Conservation (phyloP, 2,797 vertebrate genomes). For the Spinus pinus region DNA sequence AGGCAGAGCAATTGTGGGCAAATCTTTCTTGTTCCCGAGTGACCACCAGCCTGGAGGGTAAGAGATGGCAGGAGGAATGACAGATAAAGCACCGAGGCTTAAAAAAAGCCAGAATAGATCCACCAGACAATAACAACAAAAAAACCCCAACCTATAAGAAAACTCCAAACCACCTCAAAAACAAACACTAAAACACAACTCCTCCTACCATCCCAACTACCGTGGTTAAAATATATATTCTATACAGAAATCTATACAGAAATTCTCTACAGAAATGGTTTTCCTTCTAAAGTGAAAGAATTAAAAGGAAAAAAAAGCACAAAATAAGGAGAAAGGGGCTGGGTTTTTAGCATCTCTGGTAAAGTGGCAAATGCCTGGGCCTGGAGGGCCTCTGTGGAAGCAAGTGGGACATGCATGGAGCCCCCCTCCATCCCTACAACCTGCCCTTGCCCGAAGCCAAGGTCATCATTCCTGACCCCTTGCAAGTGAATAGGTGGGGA, state of each 20-base stretch:
- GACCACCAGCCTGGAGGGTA: neutral
- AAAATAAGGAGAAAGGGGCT: neutral
- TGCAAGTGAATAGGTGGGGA: neutral
- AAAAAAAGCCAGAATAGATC: neutral
- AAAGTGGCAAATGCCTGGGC: neutral
- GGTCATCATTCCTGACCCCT: neutral
- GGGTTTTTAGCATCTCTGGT: neutral
- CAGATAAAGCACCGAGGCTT: neutral
- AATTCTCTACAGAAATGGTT: neutral
- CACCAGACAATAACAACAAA: neutral
- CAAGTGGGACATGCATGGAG: neutral
- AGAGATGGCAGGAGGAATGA: neutral
- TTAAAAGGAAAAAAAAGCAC: neutral
- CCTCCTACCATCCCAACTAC: neutral
- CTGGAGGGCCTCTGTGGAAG: neutral
- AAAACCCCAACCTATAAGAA: neutral
- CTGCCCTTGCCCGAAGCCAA: neutral
- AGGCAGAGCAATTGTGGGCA: neutral
- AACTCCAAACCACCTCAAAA: neutral
- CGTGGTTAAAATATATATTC: neutral
- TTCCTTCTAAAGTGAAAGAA: neutral
- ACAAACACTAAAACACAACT: neutral
- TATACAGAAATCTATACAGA: neutral
- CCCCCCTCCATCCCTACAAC: neutral
- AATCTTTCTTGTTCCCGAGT: neutral